Base-by-base conservation (phyloP, 2,113 vertebrate species). In the Cebus imitator region DNA sequence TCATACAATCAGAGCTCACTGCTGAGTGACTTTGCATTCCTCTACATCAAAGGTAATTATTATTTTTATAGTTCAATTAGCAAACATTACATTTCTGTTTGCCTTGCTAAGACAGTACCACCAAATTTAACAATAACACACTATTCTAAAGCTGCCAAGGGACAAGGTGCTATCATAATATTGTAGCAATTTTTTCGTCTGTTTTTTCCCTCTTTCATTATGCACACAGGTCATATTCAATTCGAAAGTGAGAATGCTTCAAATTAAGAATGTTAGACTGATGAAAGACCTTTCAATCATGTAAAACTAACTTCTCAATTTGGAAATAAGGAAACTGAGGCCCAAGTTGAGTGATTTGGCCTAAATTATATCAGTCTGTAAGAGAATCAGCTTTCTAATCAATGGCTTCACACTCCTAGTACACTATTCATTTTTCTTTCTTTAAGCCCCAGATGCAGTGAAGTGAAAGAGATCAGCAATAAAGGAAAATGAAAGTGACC, bases 31-130 rank as follows among this genome's bases (percentile, higher is more conserved):
- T 97, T 96, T 97, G 45, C 84, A n/a, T 98, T 98, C 92, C 79
- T 96, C 87, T 98, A 97, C 96, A 98, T 98, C 97, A 98, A 98
- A 99, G 90, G 96, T 98, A 98, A 98, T 98, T 99, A 98, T 98
- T 98, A 98, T 98, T 98, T 98, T 99, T 98, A 98, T 98, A 98
- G 98, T 98, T 98, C 98, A 98, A 98, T 98, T 99, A 98, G 92
- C 95, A 98, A 98, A 98, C 87, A 98, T 98, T 98, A 97, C 86
- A 97, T 98, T 98, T 98, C 95, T 98, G 94, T 98, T 98, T 98
- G 97, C 90, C 64, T 98, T 97, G 87, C 82, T 97, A 97, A 98
- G 97, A 98, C 90, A 95, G 88, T 64, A 40, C 95, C 87, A 98
- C 88, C 57, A 84, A 98, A 98, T 98, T 98, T 98, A 98, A 98